Conservation (phyloP, 1,140 invertebrate species). For the Penaeus chinensis region DNA sequence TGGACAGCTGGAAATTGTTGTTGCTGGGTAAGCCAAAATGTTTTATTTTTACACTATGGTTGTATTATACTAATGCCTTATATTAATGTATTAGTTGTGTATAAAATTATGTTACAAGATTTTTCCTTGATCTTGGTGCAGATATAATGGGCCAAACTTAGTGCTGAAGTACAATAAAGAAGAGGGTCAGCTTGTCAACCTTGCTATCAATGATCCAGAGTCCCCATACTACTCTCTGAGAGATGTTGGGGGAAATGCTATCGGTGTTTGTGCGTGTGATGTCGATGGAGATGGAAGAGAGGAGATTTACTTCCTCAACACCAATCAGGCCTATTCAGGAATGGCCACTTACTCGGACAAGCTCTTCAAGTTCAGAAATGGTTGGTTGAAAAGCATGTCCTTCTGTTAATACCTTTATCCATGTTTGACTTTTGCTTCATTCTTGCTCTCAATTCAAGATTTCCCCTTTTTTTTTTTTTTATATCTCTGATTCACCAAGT, state of each 20-base stretch:
- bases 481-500: no score
- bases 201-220: slow-evolving; percentile 24
- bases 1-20: slow-evolving; percentile 32
- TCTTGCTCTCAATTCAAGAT: no score
- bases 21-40: slow-evolving; percentile 7
- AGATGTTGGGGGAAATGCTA: slow-evolving; percentile 6
- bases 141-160: slow-evolving; percentile 31
- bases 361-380: slow-evolving; percentile 36
- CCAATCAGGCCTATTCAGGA: slow-evolving; percentile 6
- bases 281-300: slow-evolving; percentile 33
- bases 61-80: no score
- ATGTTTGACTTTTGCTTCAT: neutral
- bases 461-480: no score
- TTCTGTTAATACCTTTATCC: no score
- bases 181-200: slow-evolving; percentile 21
- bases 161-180: slow-evolving; percentile 25
- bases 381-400: neutral
- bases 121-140: neutral
- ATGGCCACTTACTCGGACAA: neutral
- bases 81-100: neutral
- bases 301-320: slow-evolving; percentile 30
- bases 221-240: slow-evolving; percentile 19
- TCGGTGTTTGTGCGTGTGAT: slow-evolving; percentile 35
- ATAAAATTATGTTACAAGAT: neutral
- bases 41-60: no score